Base-by-base conservation (phyloP, 2,113 vertebrate species). In the Thunnus maccoyii region DNA sequence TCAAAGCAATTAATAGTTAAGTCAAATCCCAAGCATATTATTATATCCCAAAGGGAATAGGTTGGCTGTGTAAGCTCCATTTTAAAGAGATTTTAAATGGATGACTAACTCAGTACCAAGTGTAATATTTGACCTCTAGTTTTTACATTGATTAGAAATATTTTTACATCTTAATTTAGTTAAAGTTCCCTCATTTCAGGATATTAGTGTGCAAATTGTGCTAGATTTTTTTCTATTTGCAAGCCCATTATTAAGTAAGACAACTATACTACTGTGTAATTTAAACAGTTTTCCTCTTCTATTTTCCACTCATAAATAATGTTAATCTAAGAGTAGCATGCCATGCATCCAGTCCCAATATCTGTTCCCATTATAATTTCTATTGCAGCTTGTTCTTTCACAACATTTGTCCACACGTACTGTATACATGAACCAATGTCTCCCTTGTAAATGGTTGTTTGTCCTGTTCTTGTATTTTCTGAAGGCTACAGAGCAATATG, bases 61-160 rank as follows among this genome's bases (percentile, higher is more conserved):
- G 63, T 36, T 76, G 30, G 15, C 10, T 47, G 15, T 50, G 48
- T 67, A 44, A 73, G 41, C 66, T 63, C 30, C 5, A 62, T 85
- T 72, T 69, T 64, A 46, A 75, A 72, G 12, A 58, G 25, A 11
- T 60, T 79, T 69, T 50, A 69, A 76, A 64, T 22, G 48, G n/a
- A 60, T 48, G 60, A 58, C 60, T 74, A 74, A 87, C 77, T 85
- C 25, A 65, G 15, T 51, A n/a, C 58, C 27, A 46, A 61, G 13
- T 32, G 65, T 30, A 61, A 17, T 20, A 70, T 58, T 60, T 85
- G 78, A 87, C 79, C 86, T 83, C 76, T 20, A 25, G 11, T 57
- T 75, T 81, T 61, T 72, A 22, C 27, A 52, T 57, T 71, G 50
- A 52, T 76, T 76, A 51, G 17, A 44, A 62, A 63, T 60, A 62